Evolutionary conservation across 2,888 invertebrate genomes (phyloP).

Genomic region (Drosophila lutescens): DNA sequence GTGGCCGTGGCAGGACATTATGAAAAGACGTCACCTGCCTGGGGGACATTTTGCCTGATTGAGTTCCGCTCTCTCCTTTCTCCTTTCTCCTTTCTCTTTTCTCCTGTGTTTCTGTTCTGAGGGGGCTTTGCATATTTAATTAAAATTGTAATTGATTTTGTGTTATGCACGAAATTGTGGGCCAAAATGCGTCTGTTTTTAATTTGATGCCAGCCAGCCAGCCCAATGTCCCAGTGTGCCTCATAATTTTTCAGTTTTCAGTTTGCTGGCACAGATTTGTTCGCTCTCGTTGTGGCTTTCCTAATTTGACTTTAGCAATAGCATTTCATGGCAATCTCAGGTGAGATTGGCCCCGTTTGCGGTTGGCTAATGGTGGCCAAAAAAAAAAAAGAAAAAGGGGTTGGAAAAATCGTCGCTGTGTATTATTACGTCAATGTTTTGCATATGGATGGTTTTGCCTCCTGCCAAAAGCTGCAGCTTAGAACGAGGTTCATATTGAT

Average conservation of each 20-base stretch:
- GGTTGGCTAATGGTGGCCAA: constrained; percentile 38
- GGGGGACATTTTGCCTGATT: constrained; percentile 70
- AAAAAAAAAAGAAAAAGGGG: constrained; percentile 16
- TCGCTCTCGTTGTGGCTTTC: constrained; percentile 42
- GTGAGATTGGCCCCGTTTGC: constrained; percentile 71
- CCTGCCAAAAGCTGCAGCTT: constrained; percentile 23
- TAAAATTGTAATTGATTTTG: constrained; percentile 81
- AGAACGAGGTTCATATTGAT: constrained; percentile 36
- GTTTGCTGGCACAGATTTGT: constrained; percentile 61
- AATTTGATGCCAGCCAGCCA: constrained; percentile 64
- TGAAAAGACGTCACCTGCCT: constrained; percentile 55
- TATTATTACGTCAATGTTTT: constrained; percentile 63
- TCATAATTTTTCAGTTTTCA: constrained; percentile 73
- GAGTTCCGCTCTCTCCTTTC: constrained; percentile 51
- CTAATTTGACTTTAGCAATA: constrained; percentile 67
- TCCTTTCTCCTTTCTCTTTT: constrained; percentile 13
- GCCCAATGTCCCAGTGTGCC: constrained; percentile 63
- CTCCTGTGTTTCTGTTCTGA: constrained; percentile 18
- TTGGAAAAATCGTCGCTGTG: background rate
- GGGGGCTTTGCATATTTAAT: constrained; percentile 78
- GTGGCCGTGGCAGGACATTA: constrained; percentile 41
- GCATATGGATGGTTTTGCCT: constrained; percentile 61
- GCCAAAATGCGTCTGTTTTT: constrained; percentile 75
- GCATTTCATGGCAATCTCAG: constrained; percentile 73
- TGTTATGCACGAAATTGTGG: constrained; percentile 75